Percentiles rank a stretch among this genome's conserved stretches.
Conservation (phyloP, 2,888 invertebrate genomes). For the Patella ulyssiponensis region DNA sequence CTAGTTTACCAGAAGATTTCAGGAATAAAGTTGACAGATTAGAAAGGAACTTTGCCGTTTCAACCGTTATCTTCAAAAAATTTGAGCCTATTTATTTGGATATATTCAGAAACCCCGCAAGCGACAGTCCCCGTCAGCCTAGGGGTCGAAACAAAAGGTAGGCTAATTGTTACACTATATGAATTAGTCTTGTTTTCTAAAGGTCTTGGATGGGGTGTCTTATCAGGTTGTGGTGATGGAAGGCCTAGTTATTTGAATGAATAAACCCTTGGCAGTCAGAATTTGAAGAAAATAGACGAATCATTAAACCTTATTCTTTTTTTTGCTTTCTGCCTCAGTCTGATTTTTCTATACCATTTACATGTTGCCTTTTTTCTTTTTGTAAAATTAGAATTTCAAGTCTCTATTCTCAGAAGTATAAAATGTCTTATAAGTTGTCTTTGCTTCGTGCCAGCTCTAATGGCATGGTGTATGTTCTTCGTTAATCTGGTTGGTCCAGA, state of each 20-base stretch:
- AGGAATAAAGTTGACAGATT: conserved; percentile 86
- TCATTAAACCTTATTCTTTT: too few species aligned
- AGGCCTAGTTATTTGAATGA: conserved; percentile 11
- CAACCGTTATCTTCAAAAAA: conserved; percentile 93
- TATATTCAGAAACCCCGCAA: conserved; percentile 83
- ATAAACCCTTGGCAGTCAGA: conserved; percentile 9
- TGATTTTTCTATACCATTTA: too few species aligned
- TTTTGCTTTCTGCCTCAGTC: too few species aligned
- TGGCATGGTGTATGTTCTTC: too few species aligned
- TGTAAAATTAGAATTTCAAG: too few species aligned
- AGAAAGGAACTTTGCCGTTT: conserved; percentile 92
- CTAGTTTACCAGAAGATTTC: conserved; percentile 87
- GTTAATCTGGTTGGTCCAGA: too few species aligned
- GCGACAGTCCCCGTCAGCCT: conserved; percentile 76
- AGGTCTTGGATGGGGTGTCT: too few species aligned
- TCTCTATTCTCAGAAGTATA: too few species aligned
- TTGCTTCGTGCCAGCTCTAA: too few species aligned
- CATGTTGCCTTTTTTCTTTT: too few species aligned
- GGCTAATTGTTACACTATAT: background rate
- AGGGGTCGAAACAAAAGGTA: conserved; percentile 79
- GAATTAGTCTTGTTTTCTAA: background rate
- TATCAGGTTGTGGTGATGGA: background rate
- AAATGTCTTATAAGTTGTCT: too few species aligned
- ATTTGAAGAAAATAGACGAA: background rate
- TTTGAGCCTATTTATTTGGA: conserved; percentile 90